A percentile compares a stretch with the other conserved stretches of the same genome.
Conservation (phyloP, 1,140 invertebrate genomes). For the Drosophila pruinosa region DNA sequence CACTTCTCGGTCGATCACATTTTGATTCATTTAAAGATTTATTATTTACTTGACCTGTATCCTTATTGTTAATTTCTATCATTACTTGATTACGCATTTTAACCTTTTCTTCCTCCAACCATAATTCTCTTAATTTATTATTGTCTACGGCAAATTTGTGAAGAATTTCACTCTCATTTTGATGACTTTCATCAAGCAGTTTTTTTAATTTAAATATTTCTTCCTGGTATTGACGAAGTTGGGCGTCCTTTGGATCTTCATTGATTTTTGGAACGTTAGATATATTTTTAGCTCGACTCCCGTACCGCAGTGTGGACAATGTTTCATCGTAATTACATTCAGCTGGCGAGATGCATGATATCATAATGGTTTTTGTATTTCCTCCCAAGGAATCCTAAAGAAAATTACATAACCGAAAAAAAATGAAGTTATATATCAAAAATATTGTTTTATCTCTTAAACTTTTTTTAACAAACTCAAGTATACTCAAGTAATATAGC, state of each 20-base stretch:
- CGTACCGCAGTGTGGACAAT: slow-evolving; percentile 93
- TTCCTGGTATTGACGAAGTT: slow-evolving; percentile 93
- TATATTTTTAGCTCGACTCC: slow-evolving; percentile 96
- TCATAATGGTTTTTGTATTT: slow-evolving; percentile 97
- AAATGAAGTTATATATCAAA: no score
- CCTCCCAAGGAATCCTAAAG: slow-evolving; percentile 94
- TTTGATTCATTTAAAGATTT: neutral
- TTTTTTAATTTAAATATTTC: slow-evolving; percentile 91
- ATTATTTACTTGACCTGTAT: slow-evolving; percentile 57
- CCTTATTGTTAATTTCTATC: slow-evolving; percentile 82
- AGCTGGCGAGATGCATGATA: slow-evolving; percentile 95
- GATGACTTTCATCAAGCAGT: slow-evolving; percentile 85
- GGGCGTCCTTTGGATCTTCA: slow-evolving; percentile 96
- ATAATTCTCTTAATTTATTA: neutral
- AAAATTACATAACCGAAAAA: no score
- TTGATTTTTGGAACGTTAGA: slow-evolving; percentile 96
- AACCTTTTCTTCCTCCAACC: slow-evolving; percentile 63
- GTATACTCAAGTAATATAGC: no score
- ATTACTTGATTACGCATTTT: slow-evolving; percentile 76
- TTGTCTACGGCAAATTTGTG: neutral
- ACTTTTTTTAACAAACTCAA: no score
- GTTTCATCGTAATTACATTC: slow-evolving; percentile 96
- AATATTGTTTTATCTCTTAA: no score
- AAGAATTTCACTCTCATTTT: neutral
- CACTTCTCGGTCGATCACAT: neutral